These are phyloP conservation scores for Collichthys lucidus DNA, from an alignment of 2,113 vertebrate genomes.

Conservation along the genomic window DNA sequence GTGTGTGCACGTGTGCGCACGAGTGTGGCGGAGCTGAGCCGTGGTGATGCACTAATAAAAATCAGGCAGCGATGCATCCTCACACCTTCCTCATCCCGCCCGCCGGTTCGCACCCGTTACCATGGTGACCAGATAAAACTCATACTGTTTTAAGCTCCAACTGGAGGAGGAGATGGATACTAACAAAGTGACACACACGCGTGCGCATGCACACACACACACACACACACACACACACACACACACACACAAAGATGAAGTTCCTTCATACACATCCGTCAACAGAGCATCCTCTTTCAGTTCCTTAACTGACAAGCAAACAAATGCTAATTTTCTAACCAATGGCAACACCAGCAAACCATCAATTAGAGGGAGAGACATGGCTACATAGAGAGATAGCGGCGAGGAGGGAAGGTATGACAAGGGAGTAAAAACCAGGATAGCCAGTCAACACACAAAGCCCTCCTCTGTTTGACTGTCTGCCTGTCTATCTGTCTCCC, in stretches of 20 bases:
- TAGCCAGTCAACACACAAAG: constrained; percentile 67
- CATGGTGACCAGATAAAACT: constrained; percentile 86
- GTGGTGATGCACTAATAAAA: constrained; percentile 83
- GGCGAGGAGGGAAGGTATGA: constrained; percentile 49
- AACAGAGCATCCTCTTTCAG: constrained; percentile 61
- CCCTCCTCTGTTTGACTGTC: constrained; percentile 67
- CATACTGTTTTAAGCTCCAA: constrained; percentile 85
- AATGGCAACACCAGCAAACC: constrained; percentile 70
- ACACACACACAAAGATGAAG: constrained; percentile 57
- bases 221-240: constrained; percentile 42
- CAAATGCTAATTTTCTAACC: constrained; percentile 76
- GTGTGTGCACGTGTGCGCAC: constrained; percentile 4
- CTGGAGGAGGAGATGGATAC: constrained; percentile 80
- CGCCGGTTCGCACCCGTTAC: constrained; percentile 80
- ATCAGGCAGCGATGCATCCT: constrained; percentile 85
- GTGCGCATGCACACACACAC: constrained; percentile 48
- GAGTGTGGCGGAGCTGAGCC: constrained; percentile 44
- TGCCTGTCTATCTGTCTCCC: constrained; percentile 37
- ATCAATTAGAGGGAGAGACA: constrained; percentile 69
- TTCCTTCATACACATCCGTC: constrained; percentile 63
- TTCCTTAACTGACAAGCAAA: constrained; percentile 71
- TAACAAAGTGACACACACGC: constrained; percentile 72
- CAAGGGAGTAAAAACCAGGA: constrained; percentile 60
- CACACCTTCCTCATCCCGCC: constrained; percentile 84
- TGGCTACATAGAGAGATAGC: constrained; percentile 60